Evolutionary conservation across 2,113 vertebrate genomes (phyloP).

Genomic region (Aspiorhynchus laticeps): DNA sequence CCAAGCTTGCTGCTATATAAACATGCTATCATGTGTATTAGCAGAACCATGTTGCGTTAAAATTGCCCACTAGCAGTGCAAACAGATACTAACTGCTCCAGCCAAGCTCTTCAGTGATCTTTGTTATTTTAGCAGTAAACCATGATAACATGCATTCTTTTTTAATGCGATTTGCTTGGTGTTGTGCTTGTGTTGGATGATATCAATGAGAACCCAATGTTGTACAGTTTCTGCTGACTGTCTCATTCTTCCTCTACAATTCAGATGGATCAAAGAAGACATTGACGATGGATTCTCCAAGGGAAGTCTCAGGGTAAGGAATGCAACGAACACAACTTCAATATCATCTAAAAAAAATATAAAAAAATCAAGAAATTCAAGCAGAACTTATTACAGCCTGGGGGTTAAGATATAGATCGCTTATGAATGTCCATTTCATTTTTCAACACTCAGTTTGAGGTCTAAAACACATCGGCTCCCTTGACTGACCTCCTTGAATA

Average conservation of each 20-base stretch:
- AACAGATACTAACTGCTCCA: slow-evolving; percentile 18
- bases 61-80: slow-evolving; percentile 12
- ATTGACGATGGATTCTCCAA: background rate
- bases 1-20: slow-evolving; percentile 12
- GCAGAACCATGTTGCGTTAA: background rate
- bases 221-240: background rate
- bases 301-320: background rate
- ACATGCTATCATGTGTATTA: slow-evolving; percentile 20
- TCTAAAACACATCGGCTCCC: background rate
- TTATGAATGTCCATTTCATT: slow-evolving; percentile 7
- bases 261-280: slow-evolving; percentile 35
- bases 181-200: background rate
- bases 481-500: background rate
- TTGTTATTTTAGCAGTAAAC: slow-evolving; percentile 32
- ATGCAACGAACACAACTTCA: background rate
- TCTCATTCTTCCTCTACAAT: background rate
- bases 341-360: slow-evolving; percentile 23
- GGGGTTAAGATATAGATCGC: background rate
- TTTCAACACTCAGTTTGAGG: slow-evolving; percentile 20
- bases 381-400: background rate
- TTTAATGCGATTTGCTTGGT: slow-evolving; percentile 16
- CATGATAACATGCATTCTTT: background rate
- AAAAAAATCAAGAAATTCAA: background rate
- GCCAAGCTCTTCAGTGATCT: background rate
- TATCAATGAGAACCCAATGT: background rate